Base-by-base conservation (phyloP, 2,113 vertebrate species). In the Platanista minor region DNA sequence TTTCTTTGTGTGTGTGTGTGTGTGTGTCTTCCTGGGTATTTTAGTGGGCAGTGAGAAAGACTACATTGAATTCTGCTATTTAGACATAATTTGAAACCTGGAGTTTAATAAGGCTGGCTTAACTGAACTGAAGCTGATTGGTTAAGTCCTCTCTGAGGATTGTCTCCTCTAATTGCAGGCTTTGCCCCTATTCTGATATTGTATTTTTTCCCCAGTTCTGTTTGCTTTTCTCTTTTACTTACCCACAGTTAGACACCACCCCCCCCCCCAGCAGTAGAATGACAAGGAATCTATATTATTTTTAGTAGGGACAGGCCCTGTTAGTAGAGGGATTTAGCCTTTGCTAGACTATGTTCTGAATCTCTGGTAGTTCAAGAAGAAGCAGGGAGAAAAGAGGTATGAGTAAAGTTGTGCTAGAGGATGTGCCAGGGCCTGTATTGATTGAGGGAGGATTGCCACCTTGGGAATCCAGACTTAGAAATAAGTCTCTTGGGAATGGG, bases 311-410 rank as follows among this genome's bases (percentile, higher is more conserved):
- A 41, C 2, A 78, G 52, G 43, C 25, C 46, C 78, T 93, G 20
- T 69, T 95, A 52, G 36, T 90, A 71, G 83, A 92, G 57, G 46
- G 25, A 90, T 85, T 72, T 2, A 74, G 54, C 78, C n/a, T 94
- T 94, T 71, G 46, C 49, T 98, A 95, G 96, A 75, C 87, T 18
- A 67, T 81, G 8, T 94, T 91, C 61, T 82, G 67, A 88, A 72
- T 39, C 39, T 97, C 97, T 97, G 7, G 97, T 98, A 97, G 98
- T 96, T 98, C 93, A 91, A 87, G 93, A 97, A 96, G 95, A 96
- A 98, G 95, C 87, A 92, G 94, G 3, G 74, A 97, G 92, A 33
- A 2, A 72, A 67, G 71, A 92, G 85, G 80, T 52, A 43, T 97
- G 95, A 97, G 83, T 98, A 95, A 97, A 97, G 91, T 94, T 97